Percentiles rank a stretch among this genome's conserved stretches.
These are phyloP conservation scores for Bombus pascuorum DNA, from an alignment of 1,140 invertebrate species.

Conservation along the genomic window DNA sequence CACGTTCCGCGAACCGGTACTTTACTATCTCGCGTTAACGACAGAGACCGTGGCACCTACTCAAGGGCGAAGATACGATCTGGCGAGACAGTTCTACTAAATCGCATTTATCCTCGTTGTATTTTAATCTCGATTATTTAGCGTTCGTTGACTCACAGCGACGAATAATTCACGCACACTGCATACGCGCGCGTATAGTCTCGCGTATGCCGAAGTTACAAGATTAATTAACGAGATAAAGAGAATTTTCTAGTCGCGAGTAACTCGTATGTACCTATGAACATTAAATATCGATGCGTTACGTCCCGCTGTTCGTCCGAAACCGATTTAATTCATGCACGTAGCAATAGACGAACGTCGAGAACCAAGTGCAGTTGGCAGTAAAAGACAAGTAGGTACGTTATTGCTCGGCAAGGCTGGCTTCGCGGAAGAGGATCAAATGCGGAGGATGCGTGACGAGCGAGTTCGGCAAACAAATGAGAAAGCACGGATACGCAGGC, in stretches of 20 bases:
- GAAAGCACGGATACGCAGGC: neutral
- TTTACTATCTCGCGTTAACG: constrained; percentile 4
- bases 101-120: neutral
- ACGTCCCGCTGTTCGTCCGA: constrained; percentile 2
- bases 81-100: neutral
- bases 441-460: constrained; percentile 40
- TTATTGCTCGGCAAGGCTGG: constrained; percentile 52
- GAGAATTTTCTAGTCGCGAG: neutral
- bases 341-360: neutral
- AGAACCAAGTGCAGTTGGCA: neutral
- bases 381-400: constrained; percentile 17
- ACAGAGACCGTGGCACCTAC: neutral
- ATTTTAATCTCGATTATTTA: neutral
- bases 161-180: constrained; percentile 1
- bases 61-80: neutral
- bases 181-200: neutral
- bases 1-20: neutral
- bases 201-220: neutral
- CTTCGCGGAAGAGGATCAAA: constrained; percentile 68
- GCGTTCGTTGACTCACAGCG: neutral
- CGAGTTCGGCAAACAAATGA: constrained; percentile 14
- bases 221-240: constrained; percentile 2
- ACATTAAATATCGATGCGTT: constrained; percentile 34
- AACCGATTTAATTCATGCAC: constrained; percentile 63
- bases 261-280: constrained; percentile 7